Evolutionary conservation across 2,797 vertebrate species (phyloP), one percentile per base, ranked within the genome.

Genomic region (Malacoraja senta): DNA sequence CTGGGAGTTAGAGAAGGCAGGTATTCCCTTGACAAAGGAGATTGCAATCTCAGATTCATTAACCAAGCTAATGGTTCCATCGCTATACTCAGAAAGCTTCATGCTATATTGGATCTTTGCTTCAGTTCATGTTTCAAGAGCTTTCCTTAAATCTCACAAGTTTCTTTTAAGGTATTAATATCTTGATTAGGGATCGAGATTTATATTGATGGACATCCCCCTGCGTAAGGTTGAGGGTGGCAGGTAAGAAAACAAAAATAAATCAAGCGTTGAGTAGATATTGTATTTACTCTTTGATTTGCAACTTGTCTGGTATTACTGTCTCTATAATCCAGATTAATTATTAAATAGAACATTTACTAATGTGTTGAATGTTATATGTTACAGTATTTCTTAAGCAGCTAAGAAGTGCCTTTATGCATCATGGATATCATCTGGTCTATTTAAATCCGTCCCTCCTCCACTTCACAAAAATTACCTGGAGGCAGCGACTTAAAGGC

Each of bases 21-120:
- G 26, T 84, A 84, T 84, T 84, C 81, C 53, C 53, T 84, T 84
- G 81, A n/a, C 26, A 84, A n/a, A 61, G 7, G 12, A 84, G 26
- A n/a, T 61, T 61, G 26, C 81, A 61, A 84, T 84, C 81, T 84
- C 81, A 84, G 53, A n/a, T 13, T 84, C 81, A 17, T 84, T 84
- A 84, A 84, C 81, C 53, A 84, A 84, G 53, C 81, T 84, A 61
- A 84, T 84, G 53, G 58, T 29, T n/a, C 53, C 26, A 58, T n/a
- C 17, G 4, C 8, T 61, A 53, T 15, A 84, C 26, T 61, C 53
- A 61, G 53, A 84, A 84, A 84, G 53, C 81, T 61, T 84, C 24
- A 61, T 84, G 10, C 53, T n/a, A 1, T 12, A 84, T 61, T 61
- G 81, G 2, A 29, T 29, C 53, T 61, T 61, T 61, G 81, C 24